Evolutionary conservation across 2,888 invertebrate genomes (phyloP).

Genomic region (Stenchaetothrips biformis): DNA sequence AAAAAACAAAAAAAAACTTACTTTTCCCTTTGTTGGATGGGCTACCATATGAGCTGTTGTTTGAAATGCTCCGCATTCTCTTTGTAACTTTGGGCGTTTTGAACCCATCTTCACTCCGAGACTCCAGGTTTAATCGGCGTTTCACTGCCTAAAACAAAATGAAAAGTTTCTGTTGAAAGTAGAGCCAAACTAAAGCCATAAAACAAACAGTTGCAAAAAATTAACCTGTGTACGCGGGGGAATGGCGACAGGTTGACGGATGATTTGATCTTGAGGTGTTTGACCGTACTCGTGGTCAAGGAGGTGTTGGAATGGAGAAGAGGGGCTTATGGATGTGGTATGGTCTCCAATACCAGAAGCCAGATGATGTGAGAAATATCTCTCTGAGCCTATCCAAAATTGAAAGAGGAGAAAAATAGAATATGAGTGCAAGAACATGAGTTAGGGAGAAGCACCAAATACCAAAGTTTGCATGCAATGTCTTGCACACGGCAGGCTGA

Average conservation of each 20-base stretch:
- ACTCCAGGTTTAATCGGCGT: conserved; percentile 69
- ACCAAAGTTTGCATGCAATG: not conserved
- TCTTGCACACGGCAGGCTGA: not conserved
- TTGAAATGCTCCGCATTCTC: conserved; percentile 52
- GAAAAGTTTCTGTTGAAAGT: conserved; percentile 30
- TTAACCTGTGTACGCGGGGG: conserved; percentile 40
- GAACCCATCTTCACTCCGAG: conserved; percentile 57
- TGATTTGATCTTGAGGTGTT: conserved; percentile 66
- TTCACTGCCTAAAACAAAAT: conserved; percentile 61
- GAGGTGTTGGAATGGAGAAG: conserved; percentile 65
- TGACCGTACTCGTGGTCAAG: conserved; percentile 84
- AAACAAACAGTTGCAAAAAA: not conserved
- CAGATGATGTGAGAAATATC: not conserved
- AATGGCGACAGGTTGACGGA: conserved; percentile 46
- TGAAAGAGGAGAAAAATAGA: not conserved
- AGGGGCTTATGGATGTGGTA: conserved; percentile 8
- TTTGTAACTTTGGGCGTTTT: conserved; percentile 54
- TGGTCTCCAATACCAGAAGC: not conserved
- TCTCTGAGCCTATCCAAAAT: not conserved
- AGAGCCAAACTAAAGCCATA: not conserved
- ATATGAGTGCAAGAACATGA: not conserved
- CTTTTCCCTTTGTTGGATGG: conserved; percentile 45
- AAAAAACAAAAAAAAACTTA: conserved; percentile 19
- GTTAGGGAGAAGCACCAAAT: not conserved
- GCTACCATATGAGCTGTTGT: conserved; percentile 33